phyloP scores from a whole-genome alignment of 2,797 vertebrate species.

The Leucoraja ocellata region DNA sequence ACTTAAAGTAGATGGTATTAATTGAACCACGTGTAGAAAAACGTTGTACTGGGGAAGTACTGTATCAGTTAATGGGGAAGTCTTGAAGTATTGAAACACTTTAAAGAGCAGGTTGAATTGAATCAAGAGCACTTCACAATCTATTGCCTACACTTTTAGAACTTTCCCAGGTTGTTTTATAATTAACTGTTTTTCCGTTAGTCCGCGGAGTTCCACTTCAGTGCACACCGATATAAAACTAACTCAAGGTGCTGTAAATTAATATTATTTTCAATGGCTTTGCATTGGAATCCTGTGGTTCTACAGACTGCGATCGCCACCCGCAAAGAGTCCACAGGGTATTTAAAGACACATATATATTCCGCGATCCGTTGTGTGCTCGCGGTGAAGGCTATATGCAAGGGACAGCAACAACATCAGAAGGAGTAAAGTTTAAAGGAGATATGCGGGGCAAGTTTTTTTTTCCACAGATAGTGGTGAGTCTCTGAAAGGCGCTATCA shows the following conservation, averaged over 20 bases:
- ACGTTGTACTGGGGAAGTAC: neutral
- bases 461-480: no score
- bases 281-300: neutral
- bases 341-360: neutral
- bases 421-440: no score
- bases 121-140: neutral
- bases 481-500: no score
- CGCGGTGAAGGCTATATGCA: neutral
- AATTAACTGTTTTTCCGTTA: neutral
- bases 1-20: neutral
- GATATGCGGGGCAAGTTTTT: no score
- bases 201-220: neutral
- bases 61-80: neutral
- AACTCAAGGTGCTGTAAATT: neutral
- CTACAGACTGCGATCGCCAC: neutral
- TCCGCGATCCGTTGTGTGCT: no score
- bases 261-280: neutral
- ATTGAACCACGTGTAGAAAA: neutral
- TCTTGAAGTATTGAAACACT: neutral
- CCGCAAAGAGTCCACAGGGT: neutral
- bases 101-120: neutral
- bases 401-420: neutral
- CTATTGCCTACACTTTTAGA: neutral
- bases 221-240: neutral
- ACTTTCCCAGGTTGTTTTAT: slow-evolving; percentile 1